Conservation (phyloP, 2,113 vertebrate genomes). For the Mionectes macconnelli region DNA sequence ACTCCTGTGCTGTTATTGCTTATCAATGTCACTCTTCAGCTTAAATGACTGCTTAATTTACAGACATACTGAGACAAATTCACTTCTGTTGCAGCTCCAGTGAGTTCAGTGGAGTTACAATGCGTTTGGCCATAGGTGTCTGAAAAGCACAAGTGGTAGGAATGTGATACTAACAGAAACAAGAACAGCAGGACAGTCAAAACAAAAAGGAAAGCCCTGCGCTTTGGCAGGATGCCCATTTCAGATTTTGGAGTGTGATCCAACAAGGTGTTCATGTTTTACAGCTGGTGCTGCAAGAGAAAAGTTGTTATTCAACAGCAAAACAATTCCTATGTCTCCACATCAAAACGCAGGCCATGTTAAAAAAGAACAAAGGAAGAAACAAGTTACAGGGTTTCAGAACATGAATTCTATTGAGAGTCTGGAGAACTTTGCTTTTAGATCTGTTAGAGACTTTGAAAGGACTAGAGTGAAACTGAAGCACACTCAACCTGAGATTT, state of each 20-base stretch:
- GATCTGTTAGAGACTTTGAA: background rate
- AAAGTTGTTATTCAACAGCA: background rate
- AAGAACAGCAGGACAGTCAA: slow-evolving; percentile 5
- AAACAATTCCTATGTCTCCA: background rate
- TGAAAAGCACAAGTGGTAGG: slow-evolving; percentile 37
- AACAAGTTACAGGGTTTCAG: background rate
- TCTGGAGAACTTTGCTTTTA: background rate
- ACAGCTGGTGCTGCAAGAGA: slow-evolving; percentile 13
- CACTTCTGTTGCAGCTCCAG: background rate
- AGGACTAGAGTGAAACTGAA: background rate
- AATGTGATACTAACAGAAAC: slow-evolving; percentile 47
- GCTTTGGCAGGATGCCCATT: slow-evolving; percentile 33
- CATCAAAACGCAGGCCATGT: background rate
- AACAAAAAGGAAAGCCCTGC: slow-evolving; percentile 31
- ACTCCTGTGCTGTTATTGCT: slow-evolving; percentile 38
- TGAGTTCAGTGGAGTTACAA: background rate
- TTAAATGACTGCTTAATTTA: slow-evolving; percentile 56
- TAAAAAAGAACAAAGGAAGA: background rate
- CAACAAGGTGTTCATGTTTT: slow-evolving; percentile 39
- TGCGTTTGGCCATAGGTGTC: background rate
- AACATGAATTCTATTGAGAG: background rate
- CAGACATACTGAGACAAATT: slow-evolving; percentile 39
- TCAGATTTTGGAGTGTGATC: slow-evolving; percentile 31
- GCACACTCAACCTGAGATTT: background rate
- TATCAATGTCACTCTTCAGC: slow-evolving; percentile 58